Conservation (phyloP, 1,140 invertebrate species). For the Polypedilum vanderplanki region DNA sequence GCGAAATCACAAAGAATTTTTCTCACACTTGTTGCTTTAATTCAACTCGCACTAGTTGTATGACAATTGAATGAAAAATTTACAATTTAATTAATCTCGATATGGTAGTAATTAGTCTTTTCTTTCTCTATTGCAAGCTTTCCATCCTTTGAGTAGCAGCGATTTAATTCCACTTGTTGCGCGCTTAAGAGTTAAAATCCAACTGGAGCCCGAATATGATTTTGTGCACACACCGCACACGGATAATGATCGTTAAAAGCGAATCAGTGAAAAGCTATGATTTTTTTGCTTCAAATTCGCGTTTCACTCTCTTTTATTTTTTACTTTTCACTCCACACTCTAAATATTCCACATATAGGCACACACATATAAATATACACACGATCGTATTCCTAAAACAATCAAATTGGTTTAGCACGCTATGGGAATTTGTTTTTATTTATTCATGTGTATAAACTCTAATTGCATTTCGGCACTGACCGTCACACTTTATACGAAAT, state of each 20-base stretch:
- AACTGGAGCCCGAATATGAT: conserved; percentile 3
- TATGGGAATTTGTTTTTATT: too few relatives aligned
- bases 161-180: conserved; percentile 24
- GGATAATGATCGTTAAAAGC: conserved; percentile 11
- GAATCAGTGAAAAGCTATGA: conserved; percentile 7
- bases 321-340: not conserved
- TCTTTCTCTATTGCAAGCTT: not conserved
- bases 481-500: too few relatives aligned
- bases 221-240: not conserved
- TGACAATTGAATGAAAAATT: conserved; percentile 8
- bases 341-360: not conserved
- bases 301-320: conserved; percentile 10
- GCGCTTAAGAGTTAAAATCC: conserved; percentile 3
- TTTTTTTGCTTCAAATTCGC: not conserved
- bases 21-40: not conserved
- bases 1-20: not conserved
- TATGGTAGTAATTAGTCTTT: not conserved
- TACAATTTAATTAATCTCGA: conserved; percentile 14
- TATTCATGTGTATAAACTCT: too few relatives aligned
- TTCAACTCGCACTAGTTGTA: not conserved
- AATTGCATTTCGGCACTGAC: too few relatives aligned
- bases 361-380: not conserved
- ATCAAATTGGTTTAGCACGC: too few relatives aligned
- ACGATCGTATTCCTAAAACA: not conserved
- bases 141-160: not conserved